Evolutionary conservation across 2,888 invertebrate species (phyloP), one percentile per base, ranked within the genome.

Genomic region (Unio pictorum): DNA sequence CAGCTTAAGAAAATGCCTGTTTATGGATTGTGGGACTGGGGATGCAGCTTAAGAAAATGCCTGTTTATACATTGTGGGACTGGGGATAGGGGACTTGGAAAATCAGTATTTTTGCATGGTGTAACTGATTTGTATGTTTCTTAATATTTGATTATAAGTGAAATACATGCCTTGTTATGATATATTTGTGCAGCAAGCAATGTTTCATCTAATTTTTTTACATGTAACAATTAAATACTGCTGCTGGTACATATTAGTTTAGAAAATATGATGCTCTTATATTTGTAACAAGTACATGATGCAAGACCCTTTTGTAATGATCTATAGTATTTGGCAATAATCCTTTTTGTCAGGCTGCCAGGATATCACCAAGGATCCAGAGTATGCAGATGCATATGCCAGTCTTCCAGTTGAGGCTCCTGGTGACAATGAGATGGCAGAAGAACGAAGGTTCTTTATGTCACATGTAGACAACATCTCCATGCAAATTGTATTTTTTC

Each of bases 361-460:
- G 26, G 89, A 89, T 74, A 80, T 89, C 45, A 85, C 86, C 4
- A 84, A 83, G 68, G 89, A 90, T 69, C 82, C 87, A 11, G 89
- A 88, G 69, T 90, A 84, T 71, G 69, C 80, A 0, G 67, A 75
- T 11, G 75, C 80, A 15, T 89, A 88, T 68, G 81, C 86, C 66
- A 74, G 83, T 45, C 68, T 90, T 7, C 86, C 87, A 0, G 69
- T 72, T 3, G 88, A 89, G 30, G 71, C 81, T 30, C 74, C 81
- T 3, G 85, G 81, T 17, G 88, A 89, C 71, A 65, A 76, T 4
- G 87, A 87, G 54, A 83, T 86, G 81, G 77, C 81, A 4, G 87
- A 88, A 60, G 88, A 88, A 57, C 78, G 83, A 11, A 72, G 82
- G 45, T 87, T 88, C 79, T 89, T 90, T 81, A 88, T 87, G 86